phyloP scores from a whole-genome alignment of 1,140 invertebrate species.

The Trichomalopsis sarcophagae region DNA sequence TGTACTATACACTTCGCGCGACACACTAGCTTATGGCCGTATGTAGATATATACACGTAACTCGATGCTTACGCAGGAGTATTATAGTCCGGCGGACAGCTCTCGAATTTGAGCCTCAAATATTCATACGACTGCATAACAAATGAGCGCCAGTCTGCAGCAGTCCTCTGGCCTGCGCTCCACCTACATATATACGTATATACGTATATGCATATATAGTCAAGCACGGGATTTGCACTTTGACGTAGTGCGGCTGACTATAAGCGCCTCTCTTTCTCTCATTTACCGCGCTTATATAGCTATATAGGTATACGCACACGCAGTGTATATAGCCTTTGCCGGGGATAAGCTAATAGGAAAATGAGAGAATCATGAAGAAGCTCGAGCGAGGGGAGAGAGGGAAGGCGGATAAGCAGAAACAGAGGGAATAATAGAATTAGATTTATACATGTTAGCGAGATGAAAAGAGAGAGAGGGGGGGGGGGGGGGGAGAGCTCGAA shows the following conservation, averaged over 20 bases:
- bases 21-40: neutral
- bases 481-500: slow-evolving; percentile 28
- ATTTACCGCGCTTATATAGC: neutral
- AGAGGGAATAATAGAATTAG: slow-evolving; percentile 24
- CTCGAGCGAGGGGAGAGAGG: too few relatives aligned
- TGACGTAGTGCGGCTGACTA: slow-evolving; percentile 51
- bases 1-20: neutral
- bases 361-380: slow-evolving; percentile 39
- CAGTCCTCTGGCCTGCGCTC: slow-evolving; percentile 41
- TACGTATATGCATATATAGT: neutral
- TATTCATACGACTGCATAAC: slow-evolving; percentile 67
- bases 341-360: slow-evolving; percentile 21
- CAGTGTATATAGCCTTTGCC: slow-evolving; percentile 39
- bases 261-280: slow-evolving; percentile 40
- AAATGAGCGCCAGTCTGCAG: slow-evolving; percentile 56
- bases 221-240: slow-evolving; percentile 56
- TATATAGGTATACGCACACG: neutral
- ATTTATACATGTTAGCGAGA: slow-evolving; percentile 48
- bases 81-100: slow-evolving; percentile 50
- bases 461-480: neutral
- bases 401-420: neutral
- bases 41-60: neutral
- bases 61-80: slow-evolving; percentile 14
- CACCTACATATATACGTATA: slow-evolving; percentile 3
- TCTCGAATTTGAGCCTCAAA: slow-evolving; percentile 59